Base-by-base conservation (phyloP, 2,113 vertebrate genomes). In the Euleptes europaea region DNA sequence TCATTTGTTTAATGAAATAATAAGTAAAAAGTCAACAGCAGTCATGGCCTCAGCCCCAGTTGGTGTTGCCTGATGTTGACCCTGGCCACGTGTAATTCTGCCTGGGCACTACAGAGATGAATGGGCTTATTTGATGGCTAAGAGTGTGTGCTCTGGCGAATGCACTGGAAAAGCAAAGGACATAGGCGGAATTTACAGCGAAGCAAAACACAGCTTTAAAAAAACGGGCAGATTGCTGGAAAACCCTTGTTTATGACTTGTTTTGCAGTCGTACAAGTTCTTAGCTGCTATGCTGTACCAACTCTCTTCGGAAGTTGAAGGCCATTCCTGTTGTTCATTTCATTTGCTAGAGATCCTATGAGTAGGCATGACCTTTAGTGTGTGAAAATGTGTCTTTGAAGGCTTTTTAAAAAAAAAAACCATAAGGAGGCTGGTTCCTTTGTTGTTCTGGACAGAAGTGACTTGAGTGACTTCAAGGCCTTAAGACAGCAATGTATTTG, bases 41-140 rank as follows among this genome's bases (percentile, higher is more conserved):
- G 44, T 0, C 2, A 28, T 31, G 28, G 3, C 33, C 49, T 72
- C 66, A 67, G 84, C 63, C 60, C 73, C 21, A 35, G n/a, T 51
- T 82, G 33, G 31, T 76, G 63, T 44, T 44, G 65, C 83, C 40
- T 82, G 66, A 11, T 12, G 35, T 35, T 23, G 72, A 69, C 73
- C 77, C 75, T 78, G 17, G 54, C 31, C 47, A 80, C 31, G 33
- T 28, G 11, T 84, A 21, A 66, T 21, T 35, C 14, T 42, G 9
- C 31, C 51, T n/a, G 35, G 79, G 51, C 60, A 38, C 69, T 79
- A 74, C 40, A 49, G 23, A 44, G n/a, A 40, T 21, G 15, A 19
- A 17, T 11, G 31, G 3, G 49, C 7, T 78, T 13, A 0, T 70
- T 80, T 40, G 12, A 1, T 33, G 23, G 28, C 1, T 0, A 1